Base-by-base conservation (phyloP, 2,888 invertebrate species). In the Andrena haemorrhoa region DNA sequence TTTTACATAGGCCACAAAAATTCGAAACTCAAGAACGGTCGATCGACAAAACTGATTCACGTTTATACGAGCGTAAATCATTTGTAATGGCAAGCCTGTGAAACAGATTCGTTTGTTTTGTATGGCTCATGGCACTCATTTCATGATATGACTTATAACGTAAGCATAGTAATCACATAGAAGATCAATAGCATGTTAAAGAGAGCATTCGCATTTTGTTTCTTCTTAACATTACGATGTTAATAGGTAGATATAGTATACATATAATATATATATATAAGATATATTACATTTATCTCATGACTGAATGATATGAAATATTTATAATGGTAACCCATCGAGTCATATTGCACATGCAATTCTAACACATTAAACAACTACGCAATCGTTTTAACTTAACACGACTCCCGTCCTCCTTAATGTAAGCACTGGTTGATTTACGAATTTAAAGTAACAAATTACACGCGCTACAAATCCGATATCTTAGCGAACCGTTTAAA, bases 341-440 rank as follows among this genome's bases (percentile, higher is more conserved):
- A 90, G 89, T 91, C 88, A 92, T 92, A 93, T 93, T 93, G 92
- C 92, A 93, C 91, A 87, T 90, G 87, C 88, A 87, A 90, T 88
- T 86, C 88, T 88, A 86, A 85, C 88, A 74, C 78, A 78, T 86
- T 80, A 80, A 84, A 77, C 84, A 78, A 85, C 70, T 81, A 85
- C 77, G 64, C 81, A 84, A 85, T 86, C 56, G 8, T 64, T 69
- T 58, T 80, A 83, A 83, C 78, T 78, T 80, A 86, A 82, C 49
- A 70, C 71, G 78, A 87, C 79, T 86, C 85, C 85, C 72, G 84
- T 75, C 69, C 70, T 63, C 83, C 69, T 83, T 31, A 51, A 66
- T 35, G n/a, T 63, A 72, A 72, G 82, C 51, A 20, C 61, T 23
- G 6, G 51, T 29, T 58, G 33, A 75, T 47, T 41, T 41, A 70